phyloP scores from a whole-genome alignment of 2,113 vertebrate species.

The Australoheros scitulus region DNA sequence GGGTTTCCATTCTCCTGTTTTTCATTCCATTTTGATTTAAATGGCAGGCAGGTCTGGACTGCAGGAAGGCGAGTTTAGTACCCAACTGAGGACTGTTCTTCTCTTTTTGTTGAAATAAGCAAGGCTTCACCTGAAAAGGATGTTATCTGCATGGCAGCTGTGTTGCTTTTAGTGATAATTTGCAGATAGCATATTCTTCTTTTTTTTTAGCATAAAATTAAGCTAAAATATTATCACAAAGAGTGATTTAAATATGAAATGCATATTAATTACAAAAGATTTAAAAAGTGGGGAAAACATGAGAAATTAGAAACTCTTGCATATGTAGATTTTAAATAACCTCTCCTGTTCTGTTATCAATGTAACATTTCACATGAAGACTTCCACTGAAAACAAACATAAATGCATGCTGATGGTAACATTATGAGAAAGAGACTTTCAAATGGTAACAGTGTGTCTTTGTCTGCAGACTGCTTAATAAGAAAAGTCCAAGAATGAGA shows the following conservation, averaged over 20 bases:
- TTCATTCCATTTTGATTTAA: conserved; percentile 3
- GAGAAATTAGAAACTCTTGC: neutral
- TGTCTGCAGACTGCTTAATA: too few species aligned
- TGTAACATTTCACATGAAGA: neutral
- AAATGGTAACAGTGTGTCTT: neutral
- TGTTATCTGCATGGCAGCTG: neutral
- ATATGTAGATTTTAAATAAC: neutral
- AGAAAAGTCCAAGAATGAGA: neutral
- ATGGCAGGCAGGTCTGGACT: neutral
- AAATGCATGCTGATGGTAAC: too few species aligned
- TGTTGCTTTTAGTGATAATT: neutral
- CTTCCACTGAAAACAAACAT: neutral
- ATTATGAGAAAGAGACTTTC: neutral
- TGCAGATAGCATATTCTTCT: neutral
- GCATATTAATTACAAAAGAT: neutral
- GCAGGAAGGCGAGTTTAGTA: neutral
- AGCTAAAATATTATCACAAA: neutral
- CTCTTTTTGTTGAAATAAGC: neutral
- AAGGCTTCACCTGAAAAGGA: neutral
- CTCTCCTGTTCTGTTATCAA: neutral
- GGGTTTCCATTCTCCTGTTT: neutral
- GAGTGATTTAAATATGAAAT: neutral
- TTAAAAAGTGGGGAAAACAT: neutral
- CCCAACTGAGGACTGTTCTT: too few species aligned
- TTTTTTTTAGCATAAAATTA: neutral